Percentiles rank a stretch among this genome's conserved stretches.
phyloP scores from a whole-genome alignment of 2,797 vertebrate species.

The Leptoclinus maculatus region DNA sequence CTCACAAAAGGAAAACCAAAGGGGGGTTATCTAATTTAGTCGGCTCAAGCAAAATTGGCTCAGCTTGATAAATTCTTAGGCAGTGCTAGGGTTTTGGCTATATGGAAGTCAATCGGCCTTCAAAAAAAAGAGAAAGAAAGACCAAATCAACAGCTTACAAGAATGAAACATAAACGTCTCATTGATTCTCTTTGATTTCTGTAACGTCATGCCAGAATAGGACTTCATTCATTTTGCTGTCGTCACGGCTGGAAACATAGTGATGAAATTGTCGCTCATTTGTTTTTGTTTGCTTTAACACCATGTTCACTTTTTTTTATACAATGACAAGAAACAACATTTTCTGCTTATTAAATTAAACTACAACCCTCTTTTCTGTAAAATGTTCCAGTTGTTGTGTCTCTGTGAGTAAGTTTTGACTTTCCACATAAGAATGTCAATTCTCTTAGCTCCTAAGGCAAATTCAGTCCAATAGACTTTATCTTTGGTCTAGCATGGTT shows the following conservation, averaged over 20 bases:
- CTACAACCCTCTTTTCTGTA: constrained; percentile 14
- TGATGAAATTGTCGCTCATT: constrained; percentile 62
- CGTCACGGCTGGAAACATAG: constrained; percentile 46
- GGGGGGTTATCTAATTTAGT: neutral
- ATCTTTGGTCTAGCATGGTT: constrained; percentile 20
- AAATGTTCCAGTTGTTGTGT: constrained; percentile 30
- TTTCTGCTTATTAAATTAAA: constrained; percentile 21
- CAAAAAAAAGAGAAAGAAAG: neutral
- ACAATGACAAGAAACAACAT: constrained; percentile 28
- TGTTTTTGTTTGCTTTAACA: constrained; percentile 17
- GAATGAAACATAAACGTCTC: neutral
- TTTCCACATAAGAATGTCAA: constrained; percentile 28
- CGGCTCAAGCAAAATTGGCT: constrained; percentile 1
- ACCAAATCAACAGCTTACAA: neutral
- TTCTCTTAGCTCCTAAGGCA: constrained; percentile 35
- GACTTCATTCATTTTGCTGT: neutral
- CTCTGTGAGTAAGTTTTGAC: constrained; percentile 41
- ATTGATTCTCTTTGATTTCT: neutral
- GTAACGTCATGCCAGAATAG: neutral
- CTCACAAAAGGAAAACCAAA: neutral
- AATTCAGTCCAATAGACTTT: constrained; percentile 8
- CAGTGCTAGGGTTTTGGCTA: neutral
- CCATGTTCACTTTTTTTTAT: neutral
- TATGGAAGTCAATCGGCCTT: neutral
- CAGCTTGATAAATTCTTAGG: constrained; percentile 9